phyloP scores from a whole-genome alignment of 1,140 invertebrate species.

The Ostrea denselamellosa region DNA sequence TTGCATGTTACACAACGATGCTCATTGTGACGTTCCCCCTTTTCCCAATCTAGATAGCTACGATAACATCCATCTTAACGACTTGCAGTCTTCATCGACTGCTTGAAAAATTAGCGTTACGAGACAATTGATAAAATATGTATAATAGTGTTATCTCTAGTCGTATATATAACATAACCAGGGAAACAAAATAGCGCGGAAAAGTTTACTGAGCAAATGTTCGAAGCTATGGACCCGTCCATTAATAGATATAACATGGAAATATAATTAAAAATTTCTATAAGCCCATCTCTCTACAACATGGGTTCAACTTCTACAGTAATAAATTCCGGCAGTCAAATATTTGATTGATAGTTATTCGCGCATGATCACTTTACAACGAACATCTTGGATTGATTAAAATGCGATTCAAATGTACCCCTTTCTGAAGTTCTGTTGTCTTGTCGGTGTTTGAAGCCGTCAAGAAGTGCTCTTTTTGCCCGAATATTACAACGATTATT shows the following conservation, averaged over 20 bases:
- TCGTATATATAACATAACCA: neutral
- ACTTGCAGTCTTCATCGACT: neutral
- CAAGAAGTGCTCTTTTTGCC: neutral
- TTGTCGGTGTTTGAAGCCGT: neutral
- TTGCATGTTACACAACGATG: constrained; percentile 35
- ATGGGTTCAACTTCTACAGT: no score
- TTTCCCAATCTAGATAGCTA: constrained; percentile 17
- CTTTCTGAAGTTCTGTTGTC: neutral
- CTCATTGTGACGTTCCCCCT: neutral
- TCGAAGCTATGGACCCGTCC: neutral
- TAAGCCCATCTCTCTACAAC: neutral
- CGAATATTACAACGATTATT: neutral
- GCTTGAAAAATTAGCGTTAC: neutral
- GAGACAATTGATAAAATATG: neutral
- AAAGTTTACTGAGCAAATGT: neutral
- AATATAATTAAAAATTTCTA: neutral
- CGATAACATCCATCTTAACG: neutral
- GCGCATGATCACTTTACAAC: no score
- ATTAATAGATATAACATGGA: neutral
- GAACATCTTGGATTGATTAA: no score
- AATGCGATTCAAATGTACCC: no score
- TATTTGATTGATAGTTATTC: no score
- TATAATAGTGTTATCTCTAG: neutral
- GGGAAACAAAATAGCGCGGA: neutral
- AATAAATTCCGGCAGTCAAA: no score